These are phyloP conservation scores for Parazoanthus darwini DNA, from an alignment of 92 coral and sea anemone species.

Conservation along the genomic window DNA sequence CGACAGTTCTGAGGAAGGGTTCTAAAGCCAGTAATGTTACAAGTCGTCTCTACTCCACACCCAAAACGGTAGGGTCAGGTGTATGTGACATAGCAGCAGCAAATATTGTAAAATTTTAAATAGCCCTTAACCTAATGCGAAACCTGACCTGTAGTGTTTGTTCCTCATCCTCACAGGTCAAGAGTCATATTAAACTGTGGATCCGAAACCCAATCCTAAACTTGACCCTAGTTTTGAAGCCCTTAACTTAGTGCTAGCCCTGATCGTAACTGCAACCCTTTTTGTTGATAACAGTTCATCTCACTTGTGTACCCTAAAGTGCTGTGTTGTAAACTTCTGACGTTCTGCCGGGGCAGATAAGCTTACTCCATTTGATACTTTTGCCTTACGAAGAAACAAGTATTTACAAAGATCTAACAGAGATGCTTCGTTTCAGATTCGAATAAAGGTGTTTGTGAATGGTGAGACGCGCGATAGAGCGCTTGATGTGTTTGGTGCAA, in stretches of 20 bases:
- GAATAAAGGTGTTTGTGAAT: constrained; percentile 80
- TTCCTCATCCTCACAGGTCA: too few species aligned
- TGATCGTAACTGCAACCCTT: too few species aligned
- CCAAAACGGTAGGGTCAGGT: constrained; percentile 69
- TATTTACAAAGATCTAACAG: background rate
- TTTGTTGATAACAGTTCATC: too few species aligned
- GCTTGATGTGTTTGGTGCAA: constrained; percentile 83
- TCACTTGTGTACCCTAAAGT: too few species aligned
- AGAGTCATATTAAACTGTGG: background rate
- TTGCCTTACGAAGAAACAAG: background rate
- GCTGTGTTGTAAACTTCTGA: background rate
- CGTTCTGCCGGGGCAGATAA: background rate
- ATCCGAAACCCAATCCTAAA: too few species aligned
- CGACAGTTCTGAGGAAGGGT: constrained; percentile 60
- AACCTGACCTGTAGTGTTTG: too few species aligned
- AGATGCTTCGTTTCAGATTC: constrained; percentile 48
- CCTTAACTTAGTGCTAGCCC: too few species aligned
- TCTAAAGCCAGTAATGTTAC: constrained; percentile 59
- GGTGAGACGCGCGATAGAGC: constrained; percentile 74
- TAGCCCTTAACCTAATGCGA: too few species aligned
- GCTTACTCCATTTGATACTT: background rate
- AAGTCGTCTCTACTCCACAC: constrained; percentile 68
- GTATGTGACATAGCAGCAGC: background rate
- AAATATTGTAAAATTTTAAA: too few species aligned
- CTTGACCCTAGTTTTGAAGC: too few species aligned